Evolutionary conservation across 2,797 vertebrate genomes (phyloP).

Genomic region (Tadarida brasiliensis): DNA sequence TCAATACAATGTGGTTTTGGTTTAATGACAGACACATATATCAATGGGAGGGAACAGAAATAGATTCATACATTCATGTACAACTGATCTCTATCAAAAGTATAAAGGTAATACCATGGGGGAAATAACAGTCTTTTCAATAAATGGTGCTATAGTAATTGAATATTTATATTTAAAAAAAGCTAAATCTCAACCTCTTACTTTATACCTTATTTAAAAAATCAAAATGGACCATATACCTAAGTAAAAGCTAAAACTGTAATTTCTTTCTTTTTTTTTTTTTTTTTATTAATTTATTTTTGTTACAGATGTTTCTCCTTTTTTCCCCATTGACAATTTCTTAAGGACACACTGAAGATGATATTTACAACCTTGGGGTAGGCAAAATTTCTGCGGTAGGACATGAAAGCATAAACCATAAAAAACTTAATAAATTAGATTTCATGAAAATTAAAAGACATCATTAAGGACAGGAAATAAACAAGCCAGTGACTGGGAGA

Average conservation of each 20-base stretch:
- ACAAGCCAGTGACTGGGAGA: background rate
- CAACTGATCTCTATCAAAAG: background rate
- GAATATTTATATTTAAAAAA: background rate
- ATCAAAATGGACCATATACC: background rate
- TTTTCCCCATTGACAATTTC: too few relatives aligned
- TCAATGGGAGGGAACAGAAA: background rate
- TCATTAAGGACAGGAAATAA: slow-evolving; percentile 17
- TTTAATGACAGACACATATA: background rate
- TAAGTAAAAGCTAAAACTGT: slow-evolving; percentile 32
- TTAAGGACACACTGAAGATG: background rate
- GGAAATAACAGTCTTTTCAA: slow-evolving; percentile 32
- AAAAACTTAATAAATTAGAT: background rate
- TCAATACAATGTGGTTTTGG: background rate
- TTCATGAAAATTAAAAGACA: slow-evolving; percentile 17
- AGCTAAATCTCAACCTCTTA: background rate
- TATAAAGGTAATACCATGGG: background rate
- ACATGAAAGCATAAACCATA: slow-evolving; percentile 15
- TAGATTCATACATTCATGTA: background rate
- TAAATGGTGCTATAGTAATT: background rate
- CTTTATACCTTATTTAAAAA: slow-evolving; percentile 2
- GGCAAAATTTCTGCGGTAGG: slow-evolving; percentile 31
- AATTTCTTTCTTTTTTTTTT: too few relatives aligned
- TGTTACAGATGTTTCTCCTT: too few relatives aligned
- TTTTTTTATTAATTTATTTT: too few relatives aligned
- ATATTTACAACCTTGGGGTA: background rate